These are phyloP conservation scores for Eupeodes latifasciatus DNA, from an alignment of 2,888 invertebrate genomes.

Conservation along the genomic window DNA sequence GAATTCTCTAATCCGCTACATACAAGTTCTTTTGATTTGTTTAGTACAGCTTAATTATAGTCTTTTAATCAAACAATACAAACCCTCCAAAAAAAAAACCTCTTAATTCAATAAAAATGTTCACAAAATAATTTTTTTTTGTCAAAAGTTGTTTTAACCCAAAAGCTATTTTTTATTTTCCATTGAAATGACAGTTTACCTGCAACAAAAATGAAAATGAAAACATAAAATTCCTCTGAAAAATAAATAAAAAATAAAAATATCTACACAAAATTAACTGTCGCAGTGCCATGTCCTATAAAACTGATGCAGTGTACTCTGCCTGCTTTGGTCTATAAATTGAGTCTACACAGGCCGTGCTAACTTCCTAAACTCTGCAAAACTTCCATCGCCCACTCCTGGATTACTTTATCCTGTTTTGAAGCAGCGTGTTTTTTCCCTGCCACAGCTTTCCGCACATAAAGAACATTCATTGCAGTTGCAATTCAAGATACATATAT, in stretches of 20 bases:
- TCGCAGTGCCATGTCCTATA: constrained; percentile 11
- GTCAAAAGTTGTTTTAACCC: too few relatives aligned
- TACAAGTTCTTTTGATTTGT: too few relatives aligned
- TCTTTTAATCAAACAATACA: too few relatives aligned
- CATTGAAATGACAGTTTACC: too few relatives aligned
- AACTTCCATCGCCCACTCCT: background rate
- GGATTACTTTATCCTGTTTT: background rate
- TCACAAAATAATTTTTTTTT: too few relatives aligned
- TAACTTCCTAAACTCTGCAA: constrained; percentile 2
- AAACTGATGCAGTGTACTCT: constrained; percentile 17
- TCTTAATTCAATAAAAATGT: too few relatives aligned
- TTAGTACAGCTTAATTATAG: too few relatives aligned
- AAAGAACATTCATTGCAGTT: constrained; percentile 18
- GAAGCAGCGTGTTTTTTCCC: background rate
- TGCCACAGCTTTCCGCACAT: background rate
- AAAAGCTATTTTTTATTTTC: too few relatives aligned
- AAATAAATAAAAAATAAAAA: background rate
- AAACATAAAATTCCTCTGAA: background rate
- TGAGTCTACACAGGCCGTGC: background rate
- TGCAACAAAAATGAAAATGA: background rate
- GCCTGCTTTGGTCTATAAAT: constrained; percentile 11
- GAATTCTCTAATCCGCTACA: too few relatives aligned
- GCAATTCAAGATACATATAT: background rate
- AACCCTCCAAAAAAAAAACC: too few relatives aligned
- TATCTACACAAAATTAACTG: background rate